phyloP scores from a whole-genome alignment of 2,113 vertebrate species.

The Gymnarchus niloticus region DNA sequence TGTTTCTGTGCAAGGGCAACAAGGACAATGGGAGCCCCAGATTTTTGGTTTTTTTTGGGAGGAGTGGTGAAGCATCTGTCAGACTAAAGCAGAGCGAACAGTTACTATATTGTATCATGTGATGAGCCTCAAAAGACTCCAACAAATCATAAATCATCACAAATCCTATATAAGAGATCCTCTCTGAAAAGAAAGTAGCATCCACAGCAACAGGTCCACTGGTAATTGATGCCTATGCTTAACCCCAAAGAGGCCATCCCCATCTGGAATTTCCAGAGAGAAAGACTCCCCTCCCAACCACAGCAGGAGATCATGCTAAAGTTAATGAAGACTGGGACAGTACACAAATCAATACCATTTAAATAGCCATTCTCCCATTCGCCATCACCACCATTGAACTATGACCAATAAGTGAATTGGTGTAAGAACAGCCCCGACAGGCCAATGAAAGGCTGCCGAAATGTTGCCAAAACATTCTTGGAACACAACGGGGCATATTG shows the following conservation, averaged over 20 bases:
- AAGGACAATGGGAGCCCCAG: not conserved
- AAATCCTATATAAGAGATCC: not conserved
- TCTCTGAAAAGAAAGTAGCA: not conserved
- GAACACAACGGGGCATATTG: not conserved
- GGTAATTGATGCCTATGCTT: not conserved
- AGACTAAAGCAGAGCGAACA: not conserved
- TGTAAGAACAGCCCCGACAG: constrained; percentile 25
- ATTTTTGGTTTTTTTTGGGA: too few relatives aligned
- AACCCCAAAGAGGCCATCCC: not conserved
- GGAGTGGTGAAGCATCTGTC: not conserved
- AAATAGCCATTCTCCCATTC: constrained; percentile 31
- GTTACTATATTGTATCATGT: not conserved
- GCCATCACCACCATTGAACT: constrained; percentile 47
- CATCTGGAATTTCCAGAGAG: not conserved
- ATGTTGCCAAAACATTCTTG: not conserved
- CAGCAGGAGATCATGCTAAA: constrained; percentile 12
- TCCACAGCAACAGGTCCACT: not conserved
- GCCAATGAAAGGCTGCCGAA: not conserved
- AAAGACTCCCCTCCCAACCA: not conserved
- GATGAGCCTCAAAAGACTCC: not conserved
- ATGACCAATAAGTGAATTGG: constrained; percentile 47
- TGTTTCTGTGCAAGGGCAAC: not conserved
- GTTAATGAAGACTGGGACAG: constrained; percentile 50
- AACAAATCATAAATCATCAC: not conserved
- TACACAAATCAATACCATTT: constrained; percentile 50